Evolutionary conservation across 2,888 invertebrate genomes (phyloP).

Genomic region (Acleris sparsana): DNA sequence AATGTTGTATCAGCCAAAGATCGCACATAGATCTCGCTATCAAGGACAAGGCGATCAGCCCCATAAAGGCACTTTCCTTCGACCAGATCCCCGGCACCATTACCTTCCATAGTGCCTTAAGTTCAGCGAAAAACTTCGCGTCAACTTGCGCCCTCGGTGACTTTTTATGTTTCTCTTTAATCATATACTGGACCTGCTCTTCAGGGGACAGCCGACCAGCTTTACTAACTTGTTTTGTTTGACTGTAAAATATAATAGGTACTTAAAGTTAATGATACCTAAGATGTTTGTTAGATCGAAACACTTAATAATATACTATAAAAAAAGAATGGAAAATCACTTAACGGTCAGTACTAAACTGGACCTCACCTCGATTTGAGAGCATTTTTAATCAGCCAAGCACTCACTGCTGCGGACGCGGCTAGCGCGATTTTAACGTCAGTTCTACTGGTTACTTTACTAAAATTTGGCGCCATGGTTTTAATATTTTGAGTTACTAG

Average conservation of each 20-base stretch:
- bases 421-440: constrained; percentile 79
- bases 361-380: constrained; percentile 62
- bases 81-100: constrained; percentile 91
- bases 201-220: constrained; percentile 74
- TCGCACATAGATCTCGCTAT: constrained; percentile 96
- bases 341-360: constrained; percentile 18
- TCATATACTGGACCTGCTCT: constrained; percentile 91
- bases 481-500: constrained; percentile 2
- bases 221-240: constrained; percentile 50
- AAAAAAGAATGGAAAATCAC: constrained; percentile 30
- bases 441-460: constrained; percentile 85
- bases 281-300: background rate
- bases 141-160: constrained; percentile 90
- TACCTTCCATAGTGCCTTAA: constrained; percentile 87
- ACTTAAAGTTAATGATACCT: background rate
- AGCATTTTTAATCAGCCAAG: constrained; percentile 76
- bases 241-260: constrained; percentile 38
- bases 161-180: constrained; percentile 86
- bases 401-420: constrained; percentile 76
- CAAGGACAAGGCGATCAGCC: constrained; percentile 90
- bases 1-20: constrained; percentile 98
- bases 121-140: constrained; percentile 87
- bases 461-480: constrained; percentile 86
- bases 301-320: constrained; percentile 5
- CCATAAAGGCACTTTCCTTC: constrained; percentile 88